Base-by-base conservation (phyloP, 1,140 invertebrate species). In the Lepidurus packardi region DNA sequence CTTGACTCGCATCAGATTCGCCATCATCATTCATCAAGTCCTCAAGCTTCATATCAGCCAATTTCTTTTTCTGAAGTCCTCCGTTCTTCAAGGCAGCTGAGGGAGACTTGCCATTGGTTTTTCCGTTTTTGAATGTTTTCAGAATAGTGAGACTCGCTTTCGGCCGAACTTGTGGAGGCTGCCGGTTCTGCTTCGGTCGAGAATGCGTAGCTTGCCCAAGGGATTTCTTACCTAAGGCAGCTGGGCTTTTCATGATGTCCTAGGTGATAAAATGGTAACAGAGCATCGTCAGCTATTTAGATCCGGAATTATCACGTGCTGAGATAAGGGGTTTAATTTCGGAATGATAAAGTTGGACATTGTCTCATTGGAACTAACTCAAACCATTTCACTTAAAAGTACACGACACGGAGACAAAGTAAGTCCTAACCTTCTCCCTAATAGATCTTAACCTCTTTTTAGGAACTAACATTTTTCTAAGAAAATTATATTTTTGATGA, bases 21-120 rank as follows among this genome's bases (percentile, higher is more conserved):
- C 21, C 53, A 65, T 65, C 53, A 21, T 65, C 53, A 21, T 65
- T 65, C 53, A 65, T 65, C 53, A 65, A 65, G 53, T 65, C 53
- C 21, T 65, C 53, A 65, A 65, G 53, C 21, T 65, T 65, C 53
- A 65, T 65, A 21, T 65, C 53, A 65, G 53, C 8, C 53, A 65
- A 21, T 7, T 65, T 65, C 21, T 65, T 65, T 21, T 65, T 65
- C 21, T 13, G 21, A 65, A 7, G n/a, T 7, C 53, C 53, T 7
- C 53, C 53, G 53, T 65, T 65, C n/a, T 65, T 65, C 4, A 65
- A 65, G 21, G 16, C 21, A 21, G 53, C 53, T n/a, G 53, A 65
- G 21, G 53, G 53, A 11, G 53, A 65, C 53, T 65, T 65, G 53
- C 53, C 53, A 65, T 65, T 65, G 53, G 21, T 65, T 65, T 65